phyloP scores from a whole-genome alignment of 2,113 vertebrate genomes.

The Barnardius zonarius region DNA sequence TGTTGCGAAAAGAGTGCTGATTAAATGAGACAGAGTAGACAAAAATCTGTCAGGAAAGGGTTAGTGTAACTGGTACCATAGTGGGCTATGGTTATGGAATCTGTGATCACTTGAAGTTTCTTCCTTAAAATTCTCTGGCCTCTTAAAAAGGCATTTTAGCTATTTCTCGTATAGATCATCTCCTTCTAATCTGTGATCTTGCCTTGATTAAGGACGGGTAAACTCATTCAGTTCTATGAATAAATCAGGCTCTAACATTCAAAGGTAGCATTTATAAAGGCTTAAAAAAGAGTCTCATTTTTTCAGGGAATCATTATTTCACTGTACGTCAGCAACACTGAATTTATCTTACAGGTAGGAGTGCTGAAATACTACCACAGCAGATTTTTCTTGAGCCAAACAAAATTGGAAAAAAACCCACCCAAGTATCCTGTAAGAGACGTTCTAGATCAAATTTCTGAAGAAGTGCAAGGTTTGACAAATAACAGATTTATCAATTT shows the following conservation, averaged over 20 bases:
- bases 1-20: not conserved
- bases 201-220: not conserved
- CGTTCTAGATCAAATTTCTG: not conserved
- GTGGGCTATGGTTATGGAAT: not conserved
- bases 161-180: not conserved
- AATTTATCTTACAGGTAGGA: not conserved
- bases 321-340: not conserved
- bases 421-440: not conserved
- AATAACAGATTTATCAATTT: not conserved
- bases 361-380: not conserved
- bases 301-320: not conserved
- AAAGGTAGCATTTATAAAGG: not conserved
- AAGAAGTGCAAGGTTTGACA: not conserved
- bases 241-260: not conserved
- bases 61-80: not conserved
- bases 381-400: not conserved
- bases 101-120: not conserved
- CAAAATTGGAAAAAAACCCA: accelerated
- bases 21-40: not conserved
- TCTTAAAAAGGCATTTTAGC: not conserved
- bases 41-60: not conserved
- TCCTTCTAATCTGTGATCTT: not conserved
- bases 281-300: not conserved
- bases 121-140: not conserved
- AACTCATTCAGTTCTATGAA: not conserved